phyloP scores from a whole-genome alignment of 2,113 vertebrate species.

The Sinocyclocheilus rhinocerous region DNA sequence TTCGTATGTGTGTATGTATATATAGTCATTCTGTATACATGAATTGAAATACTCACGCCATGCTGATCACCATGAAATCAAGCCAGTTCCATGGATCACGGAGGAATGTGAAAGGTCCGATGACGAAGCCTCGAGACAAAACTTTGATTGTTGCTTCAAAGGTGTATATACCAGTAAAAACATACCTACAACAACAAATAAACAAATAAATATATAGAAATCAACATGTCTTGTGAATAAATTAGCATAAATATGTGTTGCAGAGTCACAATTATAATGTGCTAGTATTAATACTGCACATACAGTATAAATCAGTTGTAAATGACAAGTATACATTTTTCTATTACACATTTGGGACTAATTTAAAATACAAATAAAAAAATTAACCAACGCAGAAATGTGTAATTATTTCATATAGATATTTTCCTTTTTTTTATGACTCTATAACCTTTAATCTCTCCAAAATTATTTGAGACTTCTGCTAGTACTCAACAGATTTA shows the following conservation, averaged over 20 bases:
- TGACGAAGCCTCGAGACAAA: constrained; percentile 90
- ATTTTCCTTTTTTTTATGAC: too few relatives aligned
- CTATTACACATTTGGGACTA: not conserved
- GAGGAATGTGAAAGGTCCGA: constrained; percentile 96
- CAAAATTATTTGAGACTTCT: not conserved
- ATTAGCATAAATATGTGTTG: not conserved
- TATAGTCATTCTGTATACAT: too few relatives aligned
- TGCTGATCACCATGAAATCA: constrained; percentile 98
- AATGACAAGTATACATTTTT: not conserved
- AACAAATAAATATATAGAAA: not conserved
- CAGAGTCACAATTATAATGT: not conserved
- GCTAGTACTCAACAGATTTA: not conserved
- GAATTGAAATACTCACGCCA: constrained; percentile 87
- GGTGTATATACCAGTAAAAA: constrained; percentile 98
- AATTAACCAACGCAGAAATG: not conserved
- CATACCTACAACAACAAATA: constrained; percentile 77
- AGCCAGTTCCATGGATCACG: constrained; percentile 99
- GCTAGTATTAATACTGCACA: not conserved
- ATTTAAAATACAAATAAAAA: not conserved
- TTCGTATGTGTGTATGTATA: too few relatives aligned
- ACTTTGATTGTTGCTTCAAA: constrained; percentile 94
- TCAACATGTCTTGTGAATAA: too few relatives aligned
- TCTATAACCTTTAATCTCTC: too few relatives aligned
- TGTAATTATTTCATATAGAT: too few relatives aligned
- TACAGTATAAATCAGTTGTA: not conserved